Evolutionary conservation across 1,140 invertebrate genomes (phyloP), one percentile per base, ranked within the genome.

Genomic region (Diploscapter pachys): DNA sequence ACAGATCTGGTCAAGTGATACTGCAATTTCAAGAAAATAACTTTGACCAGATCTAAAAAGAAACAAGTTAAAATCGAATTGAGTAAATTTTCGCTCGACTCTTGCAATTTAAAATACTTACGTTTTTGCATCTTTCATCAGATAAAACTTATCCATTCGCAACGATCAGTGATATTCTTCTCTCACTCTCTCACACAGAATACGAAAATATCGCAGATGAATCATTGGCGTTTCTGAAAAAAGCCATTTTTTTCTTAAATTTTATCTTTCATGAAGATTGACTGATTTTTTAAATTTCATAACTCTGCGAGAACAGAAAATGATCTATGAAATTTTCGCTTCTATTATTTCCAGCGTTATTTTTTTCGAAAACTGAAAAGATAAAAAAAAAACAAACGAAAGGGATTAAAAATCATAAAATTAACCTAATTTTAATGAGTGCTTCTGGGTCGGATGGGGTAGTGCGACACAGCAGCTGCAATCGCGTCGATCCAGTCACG

Each of bases 141-240:
- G 31, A 11, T 11, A 13, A 50, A 53, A 11, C 31, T 11, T 9
- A 50, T 93, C 91, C 73, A 92, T 88, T 57, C 93, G 87, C 6
- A 95, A 87, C 82, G 91, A 5, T 93, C 91, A 3, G 93, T 93
- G 8, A 92, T 92, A 77, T 92, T 93, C 83, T 92, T 91, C 0
- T 91, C 89, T 68, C 87, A 88, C 6, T 89, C 89, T 57, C 68
- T 76, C 11, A 56, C 68, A 50, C 91, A 89, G 80, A 90, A 90
- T 1, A 31, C 31, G 31, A 31, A 31, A 31, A 31, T 31, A 31
- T 31, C 31, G 31, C 31, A 31, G 31, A 31, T 31, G 31, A 31
- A 31, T 31, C 31, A 31, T 31, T 1, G 31, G 31, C 31, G 31
- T 31, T 94, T 94, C 83, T 94, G 93, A 3, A 89, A 85, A n/a